phyloP scores from a whole-genome alignment of 2,113 vertebrate species.

The Mystacornis crossleyi region DNA sequence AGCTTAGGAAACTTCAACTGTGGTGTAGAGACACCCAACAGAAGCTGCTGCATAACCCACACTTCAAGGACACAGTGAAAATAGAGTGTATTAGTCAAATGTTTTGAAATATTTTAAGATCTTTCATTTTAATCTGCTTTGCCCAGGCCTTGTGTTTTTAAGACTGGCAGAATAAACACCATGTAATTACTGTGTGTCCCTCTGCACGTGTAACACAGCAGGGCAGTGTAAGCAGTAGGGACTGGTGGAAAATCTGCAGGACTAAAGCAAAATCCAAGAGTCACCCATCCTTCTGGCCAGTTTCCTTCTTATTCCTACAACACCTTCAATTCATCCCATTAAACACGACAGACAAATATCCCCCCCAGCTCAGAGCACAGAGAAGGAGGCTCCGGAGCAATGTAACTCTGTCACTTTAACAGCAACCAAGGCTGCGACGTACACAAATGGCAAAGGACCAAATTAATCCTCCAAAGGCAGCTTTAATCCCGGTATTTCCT shows the following conservation, averaged over 20 bases:
- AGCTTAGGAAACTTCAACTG: background rate
- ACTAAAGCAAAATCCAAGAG: background rate
- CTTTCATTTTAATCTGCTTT: constrained; percentile 6
- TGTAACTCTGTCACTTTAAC: constrained; percentile 1
- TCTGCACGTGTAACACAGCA: background rate
- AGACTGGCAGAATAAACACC: background rate
- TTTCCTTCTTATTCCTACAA: background rate
- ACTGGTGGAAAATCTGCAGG: background rate
- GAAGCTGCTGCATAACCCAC: background rate
- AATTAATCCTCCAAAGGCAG: constrained; percentile 12
- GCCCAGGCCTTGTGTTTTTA: background rate
- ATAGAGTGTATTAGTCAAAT: background rate
- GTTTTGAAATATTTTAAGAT: background rate
- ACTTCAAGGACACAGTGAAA: background rate
- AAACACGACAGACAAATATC: background rate
- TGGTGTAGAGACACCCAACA: background rate
- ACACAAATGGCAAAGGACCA: background rate
- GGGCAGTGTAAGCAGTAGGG: background rate
- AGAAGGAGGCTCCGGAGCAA: background rate
- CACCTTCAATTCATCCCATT: background rate
- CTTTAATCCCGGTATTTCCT: constrained; percentile 26
- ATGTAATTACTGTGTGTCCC: background rate
- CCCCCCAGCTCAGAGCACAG: background rate
- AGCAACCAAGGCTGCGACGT: background rate
- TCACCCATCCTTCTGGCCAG: background rate